Base-by-base conservation (phyloP, 1,140 invertebrate species). In the Phymastichus coffea region DNA sequence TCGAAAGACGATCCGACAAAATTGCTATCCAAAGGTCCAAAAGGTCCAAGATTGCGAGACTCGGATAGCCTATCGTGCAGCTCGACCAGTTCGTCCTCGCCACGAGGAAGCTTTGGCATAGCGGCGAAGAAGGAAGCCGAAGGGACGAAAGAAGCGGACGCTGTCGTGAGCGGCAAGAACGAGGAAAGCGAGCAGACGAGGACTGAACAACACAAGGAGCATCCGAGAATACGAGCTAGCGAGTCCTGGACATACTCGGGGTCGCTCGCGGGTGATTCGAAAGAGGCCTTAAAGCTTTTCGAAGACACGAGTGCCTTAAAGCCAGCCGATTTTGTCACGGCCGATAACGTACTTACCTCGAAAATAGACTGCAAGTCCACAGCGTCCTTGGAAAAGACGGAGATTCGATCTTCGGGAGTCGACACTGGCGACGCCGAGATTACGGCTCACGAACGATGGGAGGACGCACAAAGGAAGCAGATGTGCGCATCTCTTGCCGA, bases 371-470 rank as follows among this genome's bases (percentile, higher is more conserved):
- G 67, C 4, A 68, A 70, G 23, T 63, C 70, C 4, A 65, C 66
- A 1, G 70, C 63, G 4, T 72, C 48, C 4, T 35, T 69, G 0
- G 73, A 75, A 20, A 72, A 71, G 22, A 78, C 73, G 19, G 74
- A 75, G 44, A 41, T 73, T 1, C 66, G 68, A 2, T 74, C 74
- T 1, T 75, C 73, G 0, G 69, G 79, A 38, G 68, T 73, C 10
- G 70, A 55, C 1, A 70, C 56, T 15, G 75, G 72, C 0, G 38
- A 62, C 12, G 70, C 74, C 30, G 74, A 72, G 40, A 60, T 70
- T 2, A 57, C 79, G 14, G 65, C 68, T 25, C 67, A 71, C 1
- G 72, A 79, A 25, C 72, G 77, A 47, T 75, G 70, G 17, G 72
- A 74, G 30, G 68, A 66, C 3, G 30, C 73, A 0, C 57, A 70